Base-by-base conservation (phyloP, 2,797 vertebrate genomes). In the Ctenopoma multispine region DNA sequence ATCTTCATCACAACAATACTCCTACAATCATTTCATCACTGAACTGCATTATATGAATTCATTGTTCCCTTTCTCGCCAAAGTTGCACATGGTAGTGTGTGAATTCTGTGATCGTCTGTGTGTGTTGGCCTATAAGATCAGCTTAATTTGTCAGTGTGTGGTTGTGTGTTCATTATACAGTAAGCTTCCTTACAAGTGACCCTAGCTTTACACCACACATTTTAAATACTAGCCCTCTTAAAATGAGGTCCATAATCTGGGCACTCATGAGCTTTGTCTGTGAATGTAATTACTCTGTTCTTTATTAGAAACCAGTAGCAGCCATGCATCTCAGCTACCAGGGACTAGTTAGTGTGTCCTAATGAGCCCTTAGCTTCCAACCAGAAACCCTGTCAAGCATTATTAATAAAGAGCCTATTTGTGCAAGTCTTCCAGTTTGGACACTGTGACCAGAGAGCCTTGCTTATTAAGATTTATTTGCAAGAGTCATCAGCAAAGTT, bases 391-490 rank as follows among this genome's bases (percentile, higher is more conserved):
- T 83, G 77, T 90, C 87, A 88, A 91, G 89, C 82, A 79, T 88
- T 93, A 92, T 92, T 93, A 91, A 91, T 92, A 90, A 91, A 90
- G 78, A 90, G 78, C 79, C 83, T 86, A 84, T 90, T 90, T 89
- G 79, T 84, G 63, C 74, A 80, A 85, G 72, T 83, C 81, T 81
- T 86, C 56, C 68, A 68, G 66, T 84, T 89, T 81, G 83, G 89
- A 85, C 66, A 78, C 55, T 70, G 75, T 76, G 86, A 75, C 77
- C 75, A 82, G 64, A 77, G 67, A 74, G 69, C 74, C 41, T 29
- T 24, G 65, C 51, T 89, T 75, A 87, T 85, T 81, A 69, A 84
- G 82, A 89, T 84, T 43, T 83, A 83, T 90, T 61, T 61, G 57
- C 62, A 57, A 74, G 61, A 75, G 58, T 72, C 24, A 55, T 66